Evolutionary conservation across 2,888 invertebrate genomes (phyloP).

Genomic region (Eucriotettix oculatus): DNA sequence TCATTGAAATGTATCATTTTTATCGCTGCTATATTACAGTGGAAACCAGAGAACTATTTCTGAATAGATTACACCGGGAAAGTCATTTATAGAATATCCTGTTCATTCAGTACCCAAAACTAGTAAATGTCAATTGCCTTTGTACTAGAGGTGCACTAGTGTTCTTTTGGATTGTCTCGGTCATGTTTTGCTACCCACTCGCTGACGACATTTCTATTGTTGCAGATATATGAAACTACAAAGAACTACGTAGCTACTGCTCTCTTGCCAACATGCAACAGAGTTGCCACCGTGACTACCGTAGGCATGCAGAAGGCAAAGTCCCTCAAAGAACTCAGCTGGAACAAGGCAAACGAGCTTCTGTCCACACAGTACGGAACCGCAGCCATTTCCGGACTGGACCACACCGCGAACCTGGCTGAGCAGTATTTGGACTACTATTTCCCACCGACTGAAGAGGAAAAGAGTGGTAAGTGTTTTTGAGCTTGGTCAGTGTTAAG

Average conservation of each 20-base stretch:
- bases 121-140: no score
- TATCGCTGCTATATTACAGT: no score
- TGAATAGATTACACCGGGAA: no score
- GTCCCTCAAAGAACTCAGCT: slow-evolving; percentile 47
- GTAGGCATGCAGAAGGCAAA: slow-evolving; percentile 40
- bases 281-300: slow-evolving; percentile 32
- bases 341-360: slow-evolving; percentile 54
- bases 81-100: no score
- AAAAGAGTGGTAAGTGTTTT: neutral
- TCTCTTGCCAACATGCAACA: slow-evolving; percentile 19
- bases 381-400: slow-evolving; percentile 47
- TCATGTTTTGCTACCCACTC: neutral
- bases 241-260: slow-evolving; percentile 24
- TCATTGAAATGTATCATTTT: no score
- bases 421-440: slow-evolving; percentile 60
- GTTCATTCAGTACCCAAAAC: no score
- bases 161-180: no score
- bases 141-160: no score
- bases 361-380: slow-evolving; percentile 51
- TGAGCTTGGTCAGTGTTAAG: no score
- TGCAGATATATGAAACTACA: slow-evolving; percentile 23
- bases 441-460: slow-evolving; percentile 36
- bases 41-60: no score
- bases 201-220: neutral
- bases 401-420: slow-evolving; percentile 47